Conservation (phyloP, 1,140 invertebrate species). For the Drosophila suzukii region DNA sequence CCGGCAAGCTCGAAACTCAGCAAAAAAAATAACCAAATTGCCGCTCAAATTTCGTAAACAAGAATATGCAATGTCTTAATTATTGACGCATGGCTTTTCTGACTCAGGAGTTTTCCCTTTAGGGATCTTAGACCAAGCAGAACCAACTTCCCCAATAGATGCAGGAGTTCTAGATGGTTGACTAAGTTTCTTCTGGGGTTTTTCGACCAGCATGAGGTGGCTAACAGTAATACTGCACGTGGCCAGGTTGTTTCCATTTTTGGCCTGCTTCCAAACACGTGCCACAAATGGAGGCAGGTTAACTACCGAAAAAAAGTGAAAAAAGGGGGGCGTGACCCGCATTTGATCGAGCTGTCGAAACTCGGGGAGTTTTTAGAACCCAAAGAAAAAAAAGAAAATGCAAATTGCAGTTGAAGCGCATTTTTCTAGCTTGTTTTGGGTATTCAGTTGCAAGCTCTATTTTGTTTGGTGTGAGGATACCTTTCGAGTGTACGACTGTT, state of each 20-base stretch:
- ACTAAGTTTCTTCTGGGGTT: constrained; percentile 29
- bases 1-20: constrained; percentile 42
- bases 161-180: constrained; percentile 28
- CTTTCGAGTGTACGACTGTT: constrained; percentile 12
- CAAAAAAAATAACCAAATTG: constrained; percentile 62
- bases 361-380: constrained; percentile 7
- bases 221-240: constrained; percentile 37
- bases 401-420: constrained; percentile 71
- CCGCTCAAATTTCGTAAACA: constrained; percentile 73
- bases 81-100: constrained; percentile 56
- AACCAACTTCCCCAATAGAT: constrained; percentile 19
- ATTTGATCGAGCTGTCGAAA: constrained; percentile 36
- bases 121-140: constrained; percentile 13
- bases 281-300: constrained; percentile 50
- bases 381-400: constrained; percentile 13
- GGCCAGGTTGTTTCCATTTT: constrained; percentile 37
- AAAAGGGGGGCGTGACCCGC: constrained; percentile 70
- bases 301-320: constrained; percentile 5
- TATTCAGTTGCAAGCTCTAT: constrained; percentile 66
- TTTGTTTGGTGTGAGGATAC: constrained; percentile 35
- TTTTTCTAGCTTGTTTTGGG: constrained; percentile 75
- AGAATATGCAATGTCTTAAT: constrained; percentile 70
- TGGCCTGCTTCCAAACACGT: constrained; percentile 43
- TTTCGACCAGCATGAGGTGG: constrained; percentile 30
- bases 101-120: constrained; percentile 38